Conservation (phyloP, 2,888 invertebrate species). For the Oscheius onirici region DNA sequence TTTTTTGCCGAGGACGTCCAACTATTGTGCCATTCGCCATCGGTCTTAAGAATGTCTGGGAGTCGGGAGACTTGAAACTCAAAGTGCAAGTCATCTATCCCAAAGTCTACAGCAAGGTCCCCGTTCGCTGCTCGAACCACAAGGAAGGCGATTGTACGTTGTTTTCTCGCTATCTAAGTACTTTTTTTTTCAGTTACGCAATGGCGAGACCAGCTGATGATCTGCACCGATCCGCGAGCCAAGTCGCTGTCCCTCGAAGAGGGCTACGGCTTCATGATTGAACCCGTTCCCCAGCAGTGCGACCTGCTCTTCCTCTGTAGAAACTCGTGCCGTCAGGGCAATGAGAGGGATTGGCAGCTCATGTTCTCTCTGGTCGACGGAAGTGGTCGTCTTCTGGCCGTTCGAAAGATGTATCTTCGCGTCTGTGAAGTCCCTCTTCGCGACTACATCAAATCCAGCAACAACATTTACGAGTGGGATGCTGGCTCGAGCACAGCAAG, state of each 20-base stretch:
- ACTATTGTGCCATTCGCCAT: conserved; percentile 15
- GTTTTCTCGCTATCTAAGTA: not conserved
- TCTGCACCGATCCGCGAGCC: conserved; percentile 8
- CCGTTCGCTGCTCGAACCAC: conserved; percentile 11
- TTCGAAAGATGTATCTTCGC: not conserved
- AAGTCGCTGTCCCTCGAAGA: not conserved
- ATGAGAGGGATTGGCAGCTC: conserved; percentile 8
- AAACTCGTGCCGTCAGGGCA: conserved; percentile 14
- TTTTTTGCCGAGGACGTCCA: conserved; percentile 16
- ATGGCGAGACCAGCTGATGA: conserved; percentile 20
- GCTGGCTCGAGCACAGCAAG: not conserved
- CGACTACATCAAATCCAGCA: not conserved
- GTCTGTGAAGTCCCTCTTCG: conserved; percentile 15
- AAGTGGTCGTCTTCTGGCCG: not conserved
- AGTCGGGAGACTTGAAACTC: not conserved
- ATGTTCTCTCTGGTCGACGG: conserved; percentile 1
- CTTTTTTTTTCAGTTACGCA: not conserved
- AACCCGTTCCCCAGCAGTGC: not conserved
- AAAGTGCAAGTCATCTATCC: conserved; percentile 11
- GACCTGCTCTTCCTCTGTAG: conserved; percentile 5
- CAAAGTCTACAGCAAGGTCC: not conserved
- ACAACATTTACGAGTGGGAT: not conserved
- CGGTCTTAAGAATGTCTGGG: not conserved
- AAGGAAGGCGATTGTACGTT: conserved; percentile 13
- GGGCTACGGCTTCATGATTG: conserved; percentile 12